A percentile compares a stretch with the other conserved stretches of the same genome.
Evolutionary conservation across 1,140 invertebrate genomes (phyloP).

Genomic region (Colletes latitarsis): DNA sequence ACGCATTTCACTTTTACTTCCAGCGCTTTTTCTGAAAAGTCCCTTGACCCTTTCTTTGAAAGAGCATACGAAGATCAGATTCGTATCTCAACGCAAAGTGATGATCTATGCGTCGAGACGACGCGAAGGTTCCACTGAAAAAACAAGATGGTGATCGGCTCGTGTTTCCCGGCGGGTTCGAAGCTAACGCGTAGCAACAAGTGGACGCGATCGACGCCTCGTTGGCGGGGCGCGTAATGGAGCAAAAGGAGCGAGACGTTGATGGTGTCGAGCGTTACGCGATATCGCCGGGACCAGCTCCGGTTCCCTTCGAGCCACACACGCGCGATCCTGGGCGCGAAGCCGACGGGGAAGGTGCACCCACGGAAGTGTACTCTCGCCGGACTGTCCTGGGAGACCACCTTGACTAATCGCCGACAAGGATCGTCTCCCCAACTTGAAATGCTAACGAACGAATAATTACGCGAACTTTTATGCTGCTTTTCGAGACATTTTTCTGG

Average conservation of each 20-base stretch:
- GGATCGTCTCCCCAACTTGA: conserved; percentile 3
- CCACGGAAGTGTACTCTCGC: not conserved
- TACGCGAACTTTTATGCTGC: not conserved
- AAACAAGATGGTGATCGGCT: not conserved
- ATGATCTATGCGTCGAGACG: no score
- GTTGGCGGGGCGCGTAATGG: not conserved
- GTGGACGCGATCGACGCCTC: not conserved
- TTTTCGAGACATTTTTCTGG: not conserved
- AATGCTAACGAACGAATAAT: conserved; percentile 17
- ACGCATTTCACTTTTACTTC: no score
- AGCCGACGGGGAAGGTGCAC: not conserved
- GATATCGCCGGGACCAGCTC: not conserved
- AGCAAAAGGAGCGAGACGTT: not conserved
- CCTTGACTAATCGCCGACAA: conserved; percentile 39
- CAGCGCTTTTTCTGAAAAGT: no score
- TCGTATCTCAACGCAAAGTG: no score
- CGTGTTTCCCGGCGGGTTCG: conserved; percentile 15
- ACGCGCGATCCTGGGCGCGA: not conserved
- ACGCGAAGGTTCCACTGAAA: no score
- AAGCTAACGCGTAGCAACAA: not conserved
- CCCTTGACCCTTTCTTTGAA: no score
- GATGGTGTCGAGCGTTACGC: not conserved
- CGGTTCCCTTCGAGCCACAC: not conserved
- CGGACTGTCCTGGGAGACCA: not conserved
- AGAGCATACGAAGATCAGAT: no score